phyloP scores from a whole-genome alignment of 2,113 vertebrate genomes.

The Cyanistes caeruleus region DNA sequence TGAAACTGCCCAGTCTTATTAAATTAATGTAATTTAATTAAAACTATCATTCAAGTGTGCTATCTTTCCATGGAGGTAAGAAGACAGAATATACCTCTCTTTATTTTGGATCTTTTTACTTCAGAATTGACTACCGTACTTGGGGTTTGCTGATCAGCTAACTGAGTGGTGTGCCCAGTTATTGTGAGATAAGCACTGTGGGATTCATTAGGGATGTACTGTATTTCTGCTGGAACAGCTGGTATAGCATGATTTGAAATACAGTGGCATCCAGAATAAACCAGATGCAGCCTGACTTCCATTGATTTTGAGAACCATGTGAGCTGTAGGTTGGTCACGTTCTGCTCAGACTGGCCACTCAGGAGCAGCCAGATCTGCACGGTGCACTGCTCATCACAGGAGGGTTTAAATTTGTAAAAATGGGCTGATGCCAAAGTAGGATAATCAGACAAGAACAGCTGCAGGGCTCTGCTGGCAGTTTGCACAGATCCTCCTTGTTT shows the following conservation, averaged over 20 bases:
- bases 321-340: background rate
- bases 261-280: background rate
- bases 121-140: background rate
- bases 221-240: background rate
- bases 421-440: background rate
- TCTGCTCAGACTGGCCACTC: background rate
- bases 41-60: background rate
- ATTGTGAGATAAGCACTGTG: background rate
- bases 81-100: background rate
- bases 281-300: background rate
- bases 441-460: background rate
- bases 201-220: background rate
- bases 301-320: background rate
- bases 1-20: conserved; percentile 1
- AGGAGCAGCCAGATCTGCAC: background rate
- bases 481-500: background rate
- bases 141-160: background rate
- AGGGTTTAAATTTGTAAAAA: background rate
- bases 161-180: background rate
- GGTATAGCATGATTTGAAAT: background rate
- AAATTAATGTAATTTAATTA: conserved; percentile 31
- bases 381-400: background rate
- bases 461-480: background rate
- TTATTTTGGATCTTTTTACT: background rate
- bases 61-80: background rate